Conservation (phyloP, 2,797 vertebrate genomes). For the Rhadinocentrus ornatus region DNA sequence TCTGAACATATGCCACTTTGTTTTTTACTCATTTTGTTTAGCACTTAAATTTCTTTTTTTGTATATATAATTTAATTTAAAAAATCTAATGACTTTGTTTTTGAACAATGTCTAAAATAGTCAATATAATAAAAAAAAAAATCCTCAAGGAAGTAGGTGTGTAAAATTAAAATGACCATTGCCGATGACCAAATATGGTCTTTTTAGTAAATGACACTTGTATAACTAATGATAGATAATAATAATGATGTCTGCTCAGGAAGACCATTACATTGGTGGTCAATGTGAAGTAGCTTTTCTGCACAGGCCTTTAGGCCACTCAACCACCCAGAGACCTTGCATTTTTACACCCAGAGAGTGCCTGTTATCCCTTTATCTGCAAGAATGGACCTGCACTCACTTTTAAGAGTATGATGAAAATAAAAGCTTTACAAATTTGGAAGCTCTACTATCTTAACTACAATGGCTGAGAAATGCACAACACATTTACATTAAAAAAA, state of each 20-base stretch:
- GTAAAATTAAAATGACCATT: slow-evolving; percentile 29
- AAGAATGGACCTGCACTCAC: slow-evolving; percentile 43
- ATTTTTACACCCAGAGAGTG: slow-evolving; percentile 57
- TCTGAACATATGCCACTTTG: too few species aligned
- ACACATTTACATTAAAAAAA: too few species aligned
- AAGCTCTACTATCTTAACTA: slow-evolving; percentile 37
- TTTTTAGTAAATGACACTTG: slow-evolving; percentile 59
- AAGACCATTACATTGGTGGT: slow-evolving; percentile 70
- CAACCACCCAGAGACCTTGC: slow-evolving; percentile 57
- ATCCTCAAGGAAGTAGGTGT: not conserved
- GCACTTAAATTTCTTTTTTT: not conserved
- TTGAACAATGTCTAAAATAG: not conserved
- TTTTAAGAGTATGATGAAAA: slow-evolving; percentile 57
- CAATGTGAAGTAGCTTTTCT: slow-evolving; percentile 71
- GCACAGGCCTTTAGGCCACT: slow-evolving; percentile 66
- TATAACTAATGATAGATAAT: slow-evolving; percentile 73
- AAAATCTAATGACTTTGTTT: too few species aligned
- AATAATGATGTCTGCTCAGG: slow-evolving; percentile 62
- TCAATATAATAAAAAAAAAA: slow-evolving; percentile 2
- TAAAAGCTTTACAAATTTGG: slow-evolving; percentile 65
- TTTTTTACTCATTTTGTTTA: too few species aligned
- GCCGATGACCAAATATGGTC: slow-evolving; percentile 56
- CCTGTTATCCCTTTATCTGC: slow-evolving; percentile 73
- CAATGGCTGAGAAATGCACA: too few species aligned
- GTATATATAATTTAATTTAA: not conserved